A percentile compares a stretch with the other conserved stretches of the same genome.
Conservation (phyloP, 2,113 vertebrate species). For the Nesospiza acunhae region DNA sequence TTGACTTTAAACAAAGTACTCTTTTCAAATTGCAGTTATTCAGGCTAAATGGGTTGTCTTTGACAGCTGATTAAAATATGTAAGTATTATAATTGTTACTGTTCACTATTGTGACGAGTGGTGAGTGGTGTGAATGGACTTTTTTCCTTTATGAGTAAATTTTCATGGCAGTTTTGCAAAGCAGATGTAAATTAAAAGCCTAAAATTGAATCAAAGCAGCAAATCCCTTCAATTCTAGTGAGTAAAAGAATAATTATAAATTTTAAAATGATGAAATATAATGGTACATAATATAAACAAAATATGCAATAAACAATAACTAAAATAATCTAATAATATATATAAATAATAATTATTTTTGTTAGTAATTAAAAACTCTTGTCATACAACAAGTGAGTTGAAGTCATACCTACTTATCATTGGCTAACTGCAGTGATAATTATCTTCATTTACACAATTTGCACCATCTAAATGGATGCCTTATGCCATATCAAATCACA, state of each 20-base stretch:
- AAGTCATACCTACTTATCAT: neutral
- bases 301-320: neutral
- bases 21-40: constrained; percentile 1
- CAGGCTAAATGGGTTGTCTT: neutral
- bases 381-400: neutral
- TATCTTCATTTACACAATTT: neutral
- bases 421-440: neutral
- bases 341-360: neutral
- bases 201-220: neutral
- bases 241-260: neutral
- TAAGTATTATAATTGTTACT: neutral
- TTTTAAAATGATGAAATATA: neutral
- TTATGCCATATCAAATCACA: neutral
- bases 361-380: neutral
- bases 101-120: neutral
- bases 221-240: neutral
- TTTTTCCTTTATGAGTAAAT: neutral
- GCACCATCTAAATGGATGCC: neutral
- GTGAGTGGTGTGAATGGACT: neutral
- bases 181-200: neutral
- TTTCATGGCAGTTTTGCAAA: constrained; percentile 9
- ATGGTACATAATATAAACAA: neutral
- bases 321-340: neutral
- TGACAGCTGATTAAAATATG: neutral
- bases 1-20: neutral